Evolutionary conservation across 2,113 vertebrate genomes (phyloP).

Genomic region (Gasterosteus aculeatus): DNA sequence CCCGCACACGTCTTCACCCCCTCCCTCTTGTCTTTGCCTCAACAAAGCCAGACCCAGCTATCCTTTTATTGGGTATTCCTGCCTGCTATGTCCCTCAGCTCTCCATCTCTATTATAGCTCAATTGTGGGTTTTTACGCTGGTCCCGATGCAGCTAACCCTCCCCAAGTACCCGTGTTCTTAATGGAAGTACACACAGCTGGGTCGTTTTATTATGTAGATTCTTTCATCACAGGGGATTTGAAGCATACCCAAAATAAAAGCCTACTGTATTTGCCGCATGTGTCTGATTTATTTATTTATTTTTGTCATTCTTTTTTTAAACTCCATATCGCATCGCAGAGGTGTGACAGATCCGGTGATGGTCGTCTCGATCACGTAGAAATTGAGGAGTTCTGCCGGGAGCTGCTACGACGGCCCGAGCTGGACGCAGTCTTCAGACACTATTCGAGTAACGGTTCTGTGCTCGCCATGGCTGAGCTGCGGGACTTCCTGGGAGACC

Average conservation of each 20-base stretch:
- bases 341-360: conserved; percentile 89
- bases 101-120: conserved; percentile 32
- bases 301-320: conserved; percentile 1
- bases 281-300: not conserved
- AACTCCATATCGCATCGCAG: conserved; percentile 68
- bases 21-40: conserved; percentile 26
- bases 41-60: conserved; percentile 49
- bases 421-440: conserved; percentile 88
- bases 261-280: not conserved
- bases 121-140: conserved; percentile 37
- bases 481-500: conserved; percentile 90
- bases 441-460: conserved; percentile 87
- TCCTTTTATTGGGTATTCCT: conserved; percentile 51
- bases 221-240: conserved; percentile 19
- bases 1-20: conserved; percentile 2
- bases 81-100: conserved; percentile 36
- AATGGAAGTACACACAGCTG: conserved; percentile 42
- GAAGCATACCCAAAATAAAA: conserved; percentile 47
- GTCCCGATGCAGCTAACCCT: conserved; percentile 2
- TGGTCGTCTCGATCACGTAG: conserved; percentile 86
- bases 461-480: conserved; percentile 88
- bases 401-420: conserved; percentile 90
- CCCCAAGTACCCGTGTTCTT: conserved; percentile 25
- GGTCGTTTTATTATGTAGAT: conserved; percentile 9
- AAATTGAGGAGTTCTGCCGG: conserved; percentile 93